Evolutionary conservation across 2,888 invertebrate genomes (phyloP).

Genomic region (Lepidochrysops patricia): DNA sequence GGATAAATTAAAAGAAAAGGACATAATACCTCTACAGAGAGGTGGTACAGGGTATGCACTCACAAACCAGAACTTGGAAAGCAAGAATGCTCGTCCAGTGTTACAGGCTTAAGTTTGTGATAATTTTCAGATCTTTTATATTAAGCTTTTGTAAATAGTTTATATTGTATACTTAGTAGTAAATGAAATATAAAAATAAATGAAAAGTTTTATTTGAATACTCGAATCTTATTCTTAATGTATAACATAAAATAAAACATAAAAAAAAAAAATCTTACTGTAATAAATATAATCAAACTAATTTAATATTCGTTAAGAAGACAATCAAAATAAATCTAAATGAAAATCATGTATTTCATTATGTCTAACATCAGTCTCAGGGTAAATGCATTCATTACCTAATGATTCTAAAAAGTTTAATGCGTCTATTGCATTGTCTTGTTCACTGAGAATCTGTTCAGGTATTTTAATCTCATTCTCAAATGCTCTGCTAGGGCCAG

Average conservation of each 20-base stretch:
- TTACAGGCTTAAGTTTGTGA: slow-evolving; percentile 78
- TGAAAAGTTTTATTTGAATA: neutral
- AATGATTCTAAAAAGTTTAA: slow-evolving; percentile 59
- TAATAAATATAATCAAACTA: slow-evolving; percentile 19
- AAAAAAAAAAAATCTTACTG: slow-evolving; percentile 21
- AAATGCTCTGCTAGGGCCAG: slow-evolving; percentile 16
- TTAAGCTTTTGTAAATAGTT: neutral
- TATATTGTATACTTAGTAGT: no score
- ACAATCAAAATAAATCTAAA: slow-evolving; percentile 56
- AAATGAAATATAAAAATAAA: slow-evolving; percentile 6
- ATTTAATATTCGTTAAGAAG: slow-evolving; percentile 26
- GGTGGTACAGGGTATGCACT: slow-evolving; percentile 96
- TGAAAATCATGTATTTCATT: slow-evolving; percentile 53
- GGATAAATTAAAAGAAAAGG: slow-evolving; percentile 87
- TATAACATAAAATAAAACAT: slow-evolving; percentile 19
- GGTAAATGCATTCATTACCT: slow-evolving; percentile 52
- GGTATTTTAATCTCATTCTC: slow-evolving; percentile 25
- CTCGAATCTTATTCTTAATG: neutral
- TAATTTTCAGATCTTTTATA: neutral
- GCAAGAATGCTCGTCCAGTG: slow-evolving; percentile 87
- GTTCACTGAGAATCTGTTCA: slow-evolving; percentile 27
- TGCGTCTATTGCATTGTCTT: slow-evolving; percentile 45
- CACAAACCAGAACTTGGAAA: slow-evolving; percentile 88
- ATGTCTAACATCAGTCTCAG: slow-evolving; percentile 59
- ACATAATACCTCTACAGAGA: slow-evolving; percentile 93